These are phyloP conservation scores for Bovichtus variegatus DNA, from an alignment of 2,797 vertebrate genomes.

Conservation along the genomic window DNA sequence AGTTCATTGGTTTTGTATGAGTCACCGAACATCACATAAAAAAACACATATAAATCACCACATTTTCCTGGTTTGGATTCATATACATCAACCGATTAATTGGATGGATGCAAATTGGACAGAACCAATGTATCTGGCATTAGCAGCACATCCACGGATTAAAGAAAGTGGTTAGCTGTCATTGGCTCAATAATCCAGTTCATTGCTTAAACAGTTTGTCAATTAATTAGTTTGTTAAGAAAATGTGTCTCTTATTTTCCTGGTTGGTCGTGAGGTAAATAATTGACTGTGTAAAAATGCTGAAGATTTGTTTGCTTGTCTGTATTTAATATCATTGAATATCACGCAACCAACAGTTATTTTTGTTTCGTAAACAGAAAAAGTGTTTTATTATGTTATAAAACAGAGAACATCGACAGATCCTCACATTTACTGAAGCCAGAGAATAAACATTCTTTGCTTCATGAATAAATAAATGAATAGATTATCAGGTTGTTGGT, in stretches of 20 bases:
- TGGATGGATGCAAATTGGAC: constrained; percentile 26
- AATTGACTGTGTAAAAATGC: neutral
- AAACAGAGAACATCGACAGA: neutral
- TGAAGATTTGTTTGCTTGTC: neutral
- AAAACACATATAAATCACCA: constrained; percentile 32
- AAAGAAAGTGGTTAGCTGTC: constrained; percentile 24
- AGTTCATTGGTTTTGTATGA: constrained; percentile 21
- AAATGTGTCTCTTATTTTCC: neutral
- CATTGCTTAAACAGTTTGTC: constrained; percentile 3
- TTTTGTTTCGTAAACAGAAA: too few species aligned
- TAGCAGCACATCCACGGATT: constrained; percentile 3
- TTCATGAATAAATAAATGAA: neutral
- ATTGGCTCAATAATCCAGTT: constrained; percentile 23
- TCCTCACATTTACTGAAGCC: neutral
- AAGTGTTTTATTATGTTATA: neutral
- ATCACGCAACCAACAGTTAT: neutral
- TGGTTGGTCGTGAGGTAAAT: neutral
- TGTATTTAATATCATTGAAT: neutral
- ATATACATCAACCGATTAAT: constrained; percentile 26
- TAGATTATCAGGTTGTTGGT: neutral
- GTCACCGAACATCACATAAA: constrained; percentile 26
- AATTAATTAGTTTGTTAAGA: constrained; percentile 18
- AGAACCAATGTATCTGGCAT: constrained; percentile 4
- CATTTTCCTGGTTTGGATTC: constrained; percentile 22
- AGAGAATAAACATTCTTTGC: neutral